phyloP scores from a whole-genome alignment of 2,888 invertebrate species.

The Melipona bicolor region DNA sequence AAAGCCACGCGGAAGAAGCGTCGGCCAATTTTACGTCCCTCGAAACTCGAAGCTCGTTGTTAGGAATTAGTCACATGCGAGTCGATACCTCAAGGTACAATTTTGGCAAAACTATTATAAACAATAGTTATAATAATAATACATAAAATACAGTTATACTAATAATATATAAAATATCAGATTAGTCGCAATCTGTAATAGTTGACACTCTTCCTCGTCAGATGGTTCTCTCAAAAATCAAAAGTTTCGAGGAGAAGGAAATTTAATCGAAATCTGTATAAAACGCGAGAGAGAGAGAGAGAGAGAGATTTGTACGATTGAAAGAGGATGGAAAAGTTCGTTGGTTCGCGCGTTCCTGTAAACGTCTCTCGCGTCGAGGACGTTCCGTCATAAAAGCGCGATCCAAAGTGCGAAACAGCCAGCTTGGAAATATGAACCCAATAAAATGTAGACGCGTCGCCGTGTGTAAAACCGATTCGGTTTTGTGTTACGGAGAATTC shows the following conservation, averaged over 20 bases:
- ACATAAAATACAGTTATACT: too few species aligned
- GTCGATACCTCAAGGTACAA: too few species aligned
- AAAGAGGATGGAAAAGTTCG: not conserved
- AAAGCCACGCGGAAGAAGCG: constrained; percentile 70
- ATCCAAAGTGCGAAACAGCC: constrained; percentile 6
- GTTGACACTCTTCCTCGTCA: too few species aligned
- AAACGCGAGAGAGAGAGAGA: not conserved
- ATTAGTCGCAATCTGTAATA: too few species aligned
- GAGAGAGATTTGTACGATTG: too few species aligned
- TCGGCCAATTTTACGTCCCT: constrained; percentile 44
- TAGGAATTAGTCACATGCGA: too few species aligned
- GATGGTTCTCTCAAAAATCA: too few species aligned
- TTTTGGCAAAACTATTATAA: too few species aligned
- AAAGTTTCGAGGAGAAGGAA: too few species aligned
- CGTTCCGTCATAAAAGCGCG: constrained; percentile 31
- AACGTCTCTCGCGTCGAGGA: constrained; percentile 16
- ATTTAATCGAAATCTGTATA: not conserved
- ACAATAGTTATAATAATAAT: too few species aligned
- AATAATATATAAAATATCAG: too few species aligned
- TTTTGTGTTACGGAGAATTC: constrained; percentile 27
- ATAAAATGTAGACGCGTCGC: constrained; percentile 28
- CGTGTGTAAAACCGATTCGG: constrained; percentile 28
- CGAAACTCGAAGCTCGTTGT: not conserved
- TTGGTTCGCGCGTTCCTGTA: constrained; percentile 3
- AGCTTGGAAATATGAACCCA: constrained; percentile 37